Evolutionary conservation across 2,888 invertebrate genomes (phyloP).

Genomic region (Latrodectus elegans): DNA sequence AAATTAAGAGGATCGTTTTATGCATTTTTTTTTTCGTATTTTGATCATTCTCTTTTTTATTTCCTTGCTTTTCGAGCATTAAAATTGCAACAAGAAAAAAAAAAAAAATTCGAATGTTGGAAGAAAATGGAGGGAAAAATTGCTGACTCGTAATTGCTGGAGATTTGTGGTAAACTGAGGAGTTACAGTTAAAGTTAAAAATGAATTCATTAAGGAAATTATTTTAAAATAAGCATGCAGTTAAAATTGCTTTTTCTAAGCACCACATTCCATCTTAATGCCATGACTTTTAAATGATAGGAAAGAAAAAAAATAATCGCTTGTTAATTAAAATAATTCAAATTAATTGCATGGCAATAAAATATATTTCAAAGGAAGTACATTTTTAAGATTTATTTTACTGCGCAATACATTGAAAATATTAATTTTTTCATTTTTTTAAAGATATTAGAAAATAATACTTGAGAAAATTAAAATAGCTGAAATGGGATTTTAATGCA

Average conservation of each 20-base stretch:
- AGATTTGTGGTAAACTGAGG: constrained; percentile 53
- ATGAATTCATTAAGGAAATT: constrained; percentile 44
- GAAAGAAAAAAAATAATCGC: not conserved
- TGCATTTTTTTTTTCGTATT: constrained; percentile 26
- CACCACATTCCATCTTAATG: constrained; percentile 2
- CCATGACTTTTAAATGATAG: not conserved
- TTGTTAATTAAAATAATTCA: constrained; percentile 2
- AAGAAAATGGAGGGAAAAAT: constrained; percentile 32
- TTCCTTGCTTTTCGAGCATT: constrained; percentile 1
- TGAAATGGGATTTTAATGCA: no score
- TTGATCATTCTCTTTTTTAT: not conserved
- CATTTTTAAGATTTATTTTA: not conserved
- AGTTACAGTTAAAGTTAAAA: constrained; percentile 38
- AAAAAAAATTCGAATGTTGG: constrained; percentile 5
- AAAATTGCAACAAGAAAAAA: constrained; percentile 21
- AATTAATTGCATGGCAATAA: not conserved
- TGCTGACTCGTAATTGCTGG: constrained; percentile 38
- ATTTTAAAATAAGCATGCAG: constrained; percentile 23
- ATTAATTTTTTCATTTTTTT: no score
- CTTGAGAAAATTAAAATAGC: no score
- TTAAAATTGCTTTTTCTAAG: not conserved
- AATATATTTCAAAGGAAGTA: not conserved
- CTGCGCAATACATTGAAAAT: not conserved
- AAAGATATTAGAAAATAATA: no score
- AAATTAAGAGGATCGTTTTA: constrained; percentile 56